Evolutionary conservation across 1,140 invertebrate species (phyloP).

Genomic region (Lethrus apterus): DNA sequence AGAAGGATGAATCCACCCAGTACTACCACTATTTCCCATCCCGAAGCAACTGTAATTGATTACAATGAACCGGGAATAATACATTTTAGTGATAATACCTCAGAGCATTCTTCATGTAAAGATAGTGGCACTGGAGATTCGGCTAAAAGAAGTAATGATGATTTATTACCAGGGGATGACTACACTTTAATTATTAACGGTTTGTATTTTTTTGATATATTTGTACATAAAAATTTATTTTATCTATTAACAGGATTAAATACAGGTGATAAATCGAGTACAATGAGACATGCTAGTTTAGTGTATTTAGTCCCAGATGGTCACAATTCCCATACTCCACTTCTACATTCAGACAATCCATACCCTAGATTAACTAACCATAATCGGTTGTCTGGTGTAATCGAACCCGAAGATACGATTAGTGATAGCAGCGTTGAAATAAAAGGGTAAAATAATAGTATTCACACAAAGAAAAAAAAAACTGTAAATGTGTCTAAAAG

Average conservation of each 20-base stretch:
- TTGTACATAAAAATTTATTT: not conserved
- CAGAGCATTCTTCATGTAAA: constrained; percentile 53
- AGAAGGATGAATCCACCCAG: constrained; percentile 45
- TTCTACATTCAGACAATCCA: constrained; percentile 22
- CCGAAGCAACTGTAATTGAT: constrained; percentile 5
- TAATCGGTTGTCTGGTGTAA: constrained; percentile 25
- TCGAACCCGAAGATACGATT: constrained; percentile 3
- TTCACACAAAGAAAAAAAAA: too few relatives aligned
- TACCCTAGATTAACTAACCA: constrained; percentile 34
- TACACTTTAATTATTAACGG: constrained; percentile 25
- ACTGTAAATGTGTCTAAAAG: not conserved
- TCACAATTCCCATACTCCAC: constrained; percentile 24
- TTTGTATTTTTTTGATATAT: not conserved
- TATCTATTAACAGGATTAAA: constrained; percentile 16
- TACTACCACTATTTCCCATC: constrained; percentile 2
- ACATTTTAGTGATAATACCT: constrained; percentile 30
- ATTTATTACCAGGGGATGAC: constrained; percentile 31
- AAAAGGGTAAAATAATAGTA: constrained; percentile 9
- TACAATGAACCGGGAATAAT: constrained; percentile 15
- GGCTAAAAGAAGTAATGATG: constrained; percentile 51
- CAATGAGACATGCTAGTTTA: constrained; percentile 23
- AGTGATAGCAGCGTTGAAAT: not conserved
- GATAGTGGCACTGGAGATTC: constrained; percentile 62
- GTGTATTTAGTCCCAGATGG: constrained; percentile 21
- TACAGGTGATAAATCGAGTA: constrained; percentile 17